Base-by-base conservation (phyloP, 2,113 vertebrate species). In the Tenebrosternarchus preto region DNA sequence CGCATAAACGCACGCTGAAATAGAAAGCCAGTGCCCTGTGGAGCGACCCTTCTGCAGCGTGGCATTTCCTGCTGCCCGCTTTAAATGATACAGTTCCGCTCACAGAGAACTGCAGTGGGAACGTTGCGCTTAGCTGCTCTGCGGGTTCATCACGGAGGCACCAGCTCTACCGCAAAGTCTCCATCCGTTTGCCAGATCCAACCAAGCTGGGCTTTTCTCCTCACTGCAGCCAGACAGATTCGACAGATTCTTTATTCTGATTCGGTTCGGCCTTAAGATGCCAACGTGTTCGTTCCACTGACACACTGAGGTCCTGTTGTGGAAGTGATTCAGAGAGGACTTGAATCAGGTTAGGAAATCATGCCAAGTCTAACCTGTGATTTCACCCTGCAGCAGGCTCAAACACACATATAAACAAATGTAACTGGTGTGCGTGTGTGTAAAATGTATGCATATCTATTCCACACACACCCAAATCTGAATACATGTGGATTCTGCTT, bases 21-120 rank as follows among this genome's bases (percentile, higher is more conserved):
- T 77, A 85, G 80, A 67, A 72, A 77, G 11, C n/a, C 15, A n/a
- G n/a, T 25, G 70, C 56, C 70, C 70, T 78, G 57, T 39, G 79
- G 83, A 73, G 82, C 70, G 77, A 77, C 77, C 72, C 60, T 80
- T 73, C 83, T 73, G 72, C 36, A 53, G 56, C 67, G 64, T 46
- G 82, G 82, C 85, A 86, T 86, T 86, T 86, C 85, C 82, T 86
- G 76, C 73, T 83, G 55, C 53, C 46, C 72, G 69, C 63, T 84
- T 63, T 80, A 84, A 79, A 82, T 71, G 55, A 79, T 69, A 82
- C 67, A 39, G 67, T 82, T 80, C 77, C 25, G 55, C 33, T 67
- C 67, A 46, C 43, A 74, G 22, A 80, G 22, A 43, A 72, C 73
- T 78, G 24, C 74, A 77, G 61, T 6, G 2, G 63, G 67, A 77